Evolutionary conservation across 2,113 vertebrate genomes (phyloP), one percentile per base, ranked within the genome.

Genomic region (Mus pahari): DNA sequence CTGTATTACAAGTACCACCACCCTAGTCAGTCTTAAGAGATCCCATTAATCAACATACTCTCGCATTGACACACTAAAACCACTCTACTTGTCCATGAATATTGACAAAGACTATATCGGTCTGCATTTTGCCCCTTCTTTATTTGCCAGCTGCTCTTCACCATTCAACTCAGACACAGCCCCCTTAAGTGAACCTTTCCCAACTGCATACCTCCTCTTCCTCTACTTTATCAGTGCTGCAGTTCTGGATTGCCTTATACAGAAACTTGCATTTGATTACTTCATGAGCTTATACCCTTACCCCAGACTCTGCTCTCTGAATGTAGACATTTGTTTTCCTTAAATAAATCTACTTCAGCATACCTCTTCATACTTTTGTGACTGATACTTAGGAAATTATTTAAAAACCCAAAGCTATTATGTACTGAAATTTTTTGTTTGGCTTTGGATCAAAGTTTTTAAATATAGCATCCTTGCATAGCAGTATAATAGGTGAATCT

Each of bases 1-100:
- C n/a, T 71, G 24, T 7, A 16, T 36, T 24, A 48, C 14, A 10
- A 82, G 17, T 77, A 11, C 22, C 89, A 64, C 24, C 14, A 68
- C 31, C 17, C 0, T 45, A 31, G 22, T 9, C 39, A 60, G 16
- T 64, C 24, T 31, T 84, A 20, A 0, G 16, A 42, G 14, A 2
- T 12, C 8, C 45, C 81, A 68, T 1, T 10, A 9, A 36, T 1
- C 36, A 22, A 36, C 1, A 6, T 3, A n/a, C 3, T 3, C 50
- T 84, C 74, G 45, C 58, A 7, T 31, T 75, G 58, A 20, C 22
- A 45, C 1, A 39, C 20, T 19, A 33, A 93, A 79, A 31, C 24
- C 39, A 64, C 13, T 89, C 33, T 39, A 19, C 53, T 66, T 33
- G 36, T 3, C 7, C 42, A 39, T 7, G 24, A 14, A 22, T 55